Evolutionary conservation across 2,888 invertebrate genomes (phyloP).

Genomic region (Hyposoter dolosus): DNA sequence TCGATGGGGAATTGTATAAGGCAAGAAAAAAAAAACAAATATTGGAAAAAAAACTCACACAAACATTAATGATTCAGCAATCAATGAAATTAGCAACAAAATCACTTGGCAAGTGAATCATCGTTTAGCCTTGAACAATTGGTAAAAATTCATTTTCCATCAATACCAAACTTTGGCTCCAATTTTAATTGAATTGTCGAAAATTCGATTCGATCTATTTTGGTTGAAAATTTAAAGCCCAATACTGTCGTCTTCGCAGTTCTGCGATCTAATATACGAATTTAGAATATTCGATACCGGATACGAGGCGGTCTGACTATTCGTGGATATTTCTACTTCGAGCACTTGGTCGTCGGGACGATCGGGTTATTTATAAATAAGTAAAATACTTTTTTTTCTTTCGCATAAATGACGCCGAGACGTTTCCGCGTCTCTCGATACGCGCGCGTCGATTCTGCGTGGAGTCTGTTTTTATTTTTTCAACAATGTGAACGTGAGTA

Average conservation of each 20-base stretch:
- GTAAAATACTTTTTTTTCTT: not conserved
- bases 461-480: constrained; percentile 9
- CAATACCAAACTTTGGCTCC: not conserved
- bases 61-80: not conserved
- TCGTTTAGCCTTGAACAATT: too few species aligned
- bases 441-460: not conserved
- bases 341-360: not conserved
- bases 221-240: not conserved
- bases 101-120: not conserved
- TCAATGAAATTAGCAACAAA: not conserved
- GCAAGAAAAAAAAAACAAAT: not conserved
- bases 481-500: constrained; percentile 4
- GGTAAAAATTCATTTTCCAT: not conserved
- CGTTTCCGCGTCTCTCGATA: not conserved
- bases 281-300: constrained; percentile 21
- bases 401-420: not conserved
- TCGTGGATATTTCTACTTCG: constrained; percentile 36
- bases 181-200: not conserved
- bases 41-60: not conserved
- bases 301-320: constrained; percentile 34
- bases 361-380: not conserved
- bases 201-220: not conserved
- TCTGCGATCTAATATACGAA: constrained; percentile 19
- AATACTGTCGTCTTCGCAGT: not conserved
- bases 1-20: not conserved